phyloP scores from a whole-genome alignment of 1,140 invertebrate genomes.

The Samia ricini region DNA sequence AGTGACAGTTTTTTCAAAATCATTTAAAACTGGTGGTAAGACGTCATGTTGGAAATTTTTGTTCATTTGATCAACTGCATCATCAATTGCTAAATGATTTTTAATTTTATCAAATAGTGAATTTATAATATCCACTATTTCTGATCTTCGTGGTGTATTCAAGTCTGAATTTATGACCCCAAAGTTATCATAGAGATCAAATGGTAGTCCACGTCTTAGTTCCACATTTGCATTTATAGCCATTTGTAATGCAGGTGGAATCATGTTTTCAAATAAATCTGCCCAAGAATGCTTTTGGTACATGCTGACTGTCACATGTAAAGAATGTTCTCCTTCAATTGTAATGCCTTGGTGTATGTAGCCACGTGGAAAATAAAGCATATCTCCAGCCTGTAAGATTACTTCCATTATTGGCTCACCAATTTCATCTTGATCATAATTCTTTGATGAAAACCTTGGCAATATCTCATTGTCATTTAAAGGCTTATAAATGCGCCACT shows the following conservation, averaged over 20 bases:
- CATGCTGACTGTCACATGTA: constrained; percentile 95
- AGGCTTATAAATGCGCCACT: constrained; percentile 94
- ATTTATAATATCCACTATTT: constrained; percentile 80
- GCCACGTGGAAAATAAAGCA: constrained; percentile 95
- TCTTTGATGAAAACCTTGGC: constrained; percentile 89
- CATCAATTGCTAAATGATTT: constrained; percentile 85
- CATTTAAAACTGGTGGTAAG: constrained; percentile 88
- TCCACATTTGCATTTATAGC: constrained; percentile 85
- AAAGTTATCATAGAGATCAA: constrained; percentile 85
- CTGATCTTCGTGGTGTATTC: constrained; percentile 67
- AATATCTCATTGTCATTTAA: constrained; percentile 82
- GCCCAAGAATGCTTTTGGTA: constrained; percentile 95
- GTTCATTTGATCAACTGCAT: constrained; percentile 90
- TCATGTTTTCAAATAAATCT: constrained; percentile 90
- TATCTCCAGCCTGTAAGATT: constrained; percentile 90
- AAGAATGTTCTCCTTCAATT: constrained; percentile 86
- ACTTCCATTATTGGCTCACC: constrained; percentile 90
- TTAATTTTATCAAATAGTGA: constrained; percentile 81
- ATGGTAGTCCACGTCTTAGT: constrained; percentile 89
- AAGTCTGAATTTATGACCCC: constrained; percentile 82
- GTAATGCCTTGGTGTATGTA: constrained; percentile 95
- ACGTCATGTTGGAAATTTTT: constrained; percentile 91
- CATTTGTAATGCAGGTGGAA: constrained; percentile 86
- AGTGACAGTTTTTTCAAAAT: constrained; percentile 82
- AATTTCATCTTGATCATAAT: constrained; percentile 88